Evolutionary conservation across 2,113 vertebrate species (phyloP), one percentile per base, ranked within the genome.

Genomic region (Thunnus maccoyii): DNA sequence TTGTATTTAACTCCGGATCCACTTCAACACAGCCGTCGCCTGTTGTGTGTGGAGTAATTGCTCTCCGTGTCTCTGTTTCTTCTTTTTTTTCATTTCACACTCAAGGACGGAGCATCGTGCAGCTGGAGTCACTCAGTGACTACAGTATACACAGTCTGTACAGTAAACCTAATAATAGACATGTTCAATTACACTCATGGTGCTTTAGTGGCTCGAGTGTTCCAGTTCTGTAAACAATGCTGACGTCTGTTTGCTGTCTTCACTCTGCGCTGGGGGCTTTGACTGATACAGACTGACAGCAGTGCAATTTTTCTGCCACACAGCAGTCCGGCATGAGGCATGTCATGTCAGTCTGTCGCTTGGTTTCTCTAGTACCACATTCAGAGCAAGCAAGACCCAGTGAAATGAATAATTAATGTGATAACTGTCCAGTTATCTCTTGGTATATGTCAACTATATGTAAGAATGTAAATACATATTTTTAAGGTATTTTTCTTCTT

Each of bases 81-180:
- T 47, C 27, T 30, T 78, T 47, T 72, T 25, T 30, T 78, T 47
- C 12, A 46, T 61, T 72, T 72, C 36, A n/a, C 20, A 32, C 25
- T 78, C 13, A 54, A 56, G 73, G 65, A 60, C 69, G 47, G 52
- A 69, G 60, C 57, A 14, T 17, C 3, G 2, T 36, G 52, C 73
- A 66, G 80, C 70, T 75, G 69, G 48, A 57, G 57, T 36, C 13
- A 2, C 32, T 81, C n/a, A 52, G 17, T 22, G 22, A 22, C 68
- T 16, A 27, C 65, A 55, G 10, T 41, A 47, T 46, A 47, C 68
- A 48, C 76, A 78, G 41, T 15, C 58, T 65, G 20, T 65, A 86
- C 80, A 66, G 71, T 85, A 69, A 60, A 71, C 46, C 84, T 78
- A 72, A 87, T 83, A 84, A 84, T 76, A 87, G 70, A 87, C 88